Conservation (phyloP, 2,888 invertebrate species). For the Phymatocera aterrima region DNA sequence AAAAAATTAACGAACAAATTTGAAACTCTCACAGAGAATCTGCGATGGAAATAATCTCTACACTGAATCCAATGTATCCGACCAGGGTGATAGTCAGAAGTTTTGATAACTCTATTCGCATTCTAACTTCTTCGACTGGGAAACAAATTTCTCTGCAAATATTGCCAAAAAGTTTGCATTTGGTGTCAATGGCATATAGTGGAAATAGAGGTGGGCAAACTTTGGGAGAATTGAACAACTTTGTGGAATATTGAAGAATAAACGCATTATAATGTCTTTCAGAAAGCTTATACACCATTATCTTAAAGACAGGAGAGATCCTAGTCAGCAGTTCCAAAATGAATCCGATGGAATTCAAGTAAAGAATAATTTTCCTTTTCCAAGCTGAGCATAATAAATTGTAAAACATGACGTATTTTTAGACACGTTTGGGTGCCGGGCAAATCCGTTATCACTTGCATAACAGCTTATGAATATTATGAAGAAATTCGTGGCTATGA, state of each 20-base stretch:
- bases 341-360: conserved; percentile 59
- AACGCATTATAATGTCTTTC: neutral
- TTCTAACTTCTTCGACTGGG: conserved; percentile 54
- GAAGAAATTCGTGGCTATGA: conserved; percentile 51
- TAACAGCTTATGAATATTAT: conserved; percentile 57
- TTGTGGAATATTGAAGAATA: neutral
- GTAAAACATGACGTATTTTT: no score
- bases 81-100: conserved; percentile 55
- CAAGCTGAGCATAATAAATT: neutral
- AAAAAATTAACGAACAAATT: neutral
- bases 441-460: conserved; percentile 55
- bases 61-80: conserved; percentile 56
- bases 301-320: conserved; percentile 56
- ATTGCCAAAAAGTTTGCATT: conserved; percentile 51
- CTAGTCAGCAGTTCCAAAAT: conserved; percentile 53
- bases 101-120: conserved; percentile 56
- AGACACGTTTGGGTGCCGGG: conserved; percentile 58
- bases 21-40: conserved; percentile 49
- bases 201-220: conserved; percentile 54
- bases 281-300: conserved; percentile 58
- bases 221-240: neutral
- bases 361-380: conserved; percentile 4
- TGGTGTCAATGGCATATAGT: conserved; percentile 54
- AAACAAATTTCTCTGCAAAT: conserved; percentile 59
- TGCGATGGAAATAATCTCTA: conserved; percentile 51